Evolutionary conservation across 1,140 invertebrate species (phyloP).

Genomic region (Lutraria rhynchaena): DNA sequence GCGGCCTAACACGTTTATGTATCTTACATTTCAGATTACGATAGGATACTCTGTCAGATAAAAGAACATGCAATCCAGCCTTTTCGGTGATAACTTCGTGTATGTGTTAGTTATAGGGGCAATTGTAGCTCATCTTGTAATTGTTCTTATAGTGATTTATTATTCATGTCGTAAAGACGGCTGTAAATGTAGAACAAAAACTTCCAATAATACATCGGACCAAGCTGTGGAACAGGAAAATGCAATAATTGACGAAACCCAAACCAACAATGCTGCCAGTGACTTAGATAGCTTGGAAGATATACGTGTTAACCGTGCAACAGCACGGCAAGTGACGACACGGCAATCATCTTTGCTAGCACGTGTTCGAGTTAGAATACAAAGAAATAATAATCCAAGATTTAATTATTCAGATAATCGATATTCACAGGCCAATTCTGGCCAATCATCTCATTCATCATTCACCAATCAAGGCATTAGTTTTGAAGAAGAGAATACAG

Average conservation of each 20-base stretch:
- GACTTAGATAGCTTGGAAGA: not conserved
- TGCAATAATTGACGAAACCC: not conserved
- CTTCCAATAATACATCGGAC: conserved; percentile 5
- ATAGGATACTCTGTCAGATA: too few relatives aligned
- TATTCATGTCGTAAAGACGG: conserved; percentile 32
- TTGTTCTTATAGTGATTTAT: conserved; percentile 31
- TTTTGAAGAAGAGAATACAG: conserved; percentile 25
- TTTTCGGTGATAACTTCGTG: not conserved
- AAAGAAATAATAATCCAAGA: not conserved
- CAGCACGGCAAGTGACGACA: conserved; percentile 3
- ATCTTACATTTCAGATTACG: too few relatives aligned
- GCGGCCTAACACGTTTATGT: too few relatives aligned
- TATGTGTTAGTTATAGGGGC: not conserved
- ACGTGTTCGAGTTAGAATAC: not conserved
- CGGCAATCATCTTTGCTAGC: conserved; percentile 14
- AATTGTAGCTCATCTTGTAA: conserved; percentile 1
- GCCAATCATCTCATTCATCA: too few relatives aligned
- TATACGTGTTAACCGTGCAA: too few relatives aligned
- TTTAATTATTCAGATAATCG: not conserved
- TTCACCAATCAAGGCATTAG: conserved; percentile 1
- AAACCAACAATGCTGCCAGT: not conserved
- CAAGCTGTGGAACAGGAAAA: not conserved
- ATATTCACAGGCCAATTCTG: conserved; percentile 30
- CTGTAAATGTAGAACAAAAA: conserved; percentile 22
- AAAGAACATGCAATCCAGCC: too few relatives aligned